Evolutionary conservation across 1,140 invertebrate genomes (phyloP), one percentile per base, ranked within the genome.

Genomic region (Calephelis nemesis): DNA sequence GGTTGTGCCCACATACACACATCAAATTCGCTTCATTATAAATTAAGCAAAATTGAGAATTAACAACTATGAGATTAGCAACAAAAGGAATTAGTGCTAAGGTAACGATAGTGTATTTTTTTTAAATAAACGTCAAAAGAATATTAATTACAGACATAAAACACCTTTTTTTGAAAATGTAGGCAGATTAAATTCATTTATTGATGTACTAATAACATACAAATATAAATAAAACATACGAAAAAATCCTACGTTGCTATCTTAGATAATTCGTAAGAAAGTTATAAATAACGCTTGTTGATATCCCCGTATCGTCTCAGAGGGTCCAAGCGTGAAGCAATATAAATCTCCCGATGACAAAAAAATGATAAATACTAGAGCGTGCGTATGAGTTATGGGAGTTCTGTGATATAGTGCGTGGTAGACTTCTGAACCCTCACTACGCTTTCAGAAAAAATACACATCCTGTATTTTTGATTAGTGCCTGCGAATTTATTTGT

Each of bases 311-410:
- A 78, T 71, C 70, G 72, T 71, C 73, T 75, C 74, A 65, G 73
- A 78, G 74, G 76, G 71, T 65, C 58, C 49, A 68, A 73, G 52
- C 54, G 74, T 52, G 40, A 15, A 64, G 65, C 63, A 52, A 64
- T 47, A 78, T 82, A 78, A 79, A 81, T 83, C 81, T 79, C 66
- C 67, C 73, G 77, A 74, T 79, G 78, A 83, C 81, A 83, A 81
- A 83, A 77, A 81, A 83, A 83, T 83, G 78, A 83, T 83, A 83
- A 77, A 83, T 80, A 82, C 68, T 68, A 70, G 67, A 74, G 75
- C 40, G 65, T 76, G 76, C 50, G 74, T 70, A 65, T 76, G 77
- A 78, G 73, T 77, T 77, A 81, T 81, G 75, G 63, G 54, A 65
- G 47, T 48, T 42, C 47, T 42, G 69, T 78, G 77, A 82, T 79